A percentile compares a stretch with the other conserved stretches of the same genome.
Evolutionary conservation across 2,888 invertebrate genomes (phyloP).

Genomic region (Gryllus longicercus): DNA sequence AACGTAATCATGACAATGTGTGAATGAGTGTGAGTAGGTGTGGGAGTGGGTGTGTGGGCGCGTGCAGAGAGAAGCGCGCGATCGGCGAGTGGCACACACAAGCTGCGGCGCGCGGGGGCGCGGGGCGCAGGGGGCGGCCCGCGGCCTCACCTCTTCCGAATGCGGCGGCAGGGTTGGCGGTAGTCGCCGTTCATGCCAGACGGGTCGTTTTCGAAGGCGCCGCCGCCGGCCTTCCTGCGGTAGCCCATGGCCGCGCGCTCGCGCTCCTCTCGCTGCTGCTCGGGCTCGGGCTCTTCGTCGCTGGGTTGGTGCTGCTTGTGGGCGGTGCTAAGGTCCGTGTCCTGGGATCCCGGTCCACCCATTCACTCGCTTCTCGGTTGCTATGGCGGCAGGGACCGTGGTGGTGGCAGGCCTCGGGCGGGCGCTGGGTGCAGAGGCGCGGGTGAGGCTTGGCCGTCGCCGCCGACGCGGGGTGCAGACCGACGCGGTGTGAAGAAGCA

Average conservation of each 20-base stretch:
- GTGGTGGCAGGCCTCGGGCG: background rate
- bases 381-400: slow-evolving; percentile 17
- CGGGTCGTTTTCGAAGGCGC: slow-evolving; percentile 30
- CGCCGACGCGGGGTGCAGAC: background rate
- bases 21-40: background rate
- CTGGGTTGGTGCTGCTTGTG: slow-evolving; percentile 23
- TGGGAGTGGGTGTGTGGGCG: background rate
- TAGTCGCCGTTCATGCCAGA: slow-evolving; percentile 34
- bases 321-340: slow-evolving; percentile 34
- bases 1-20: background rate
- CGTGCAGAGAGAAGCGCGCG: slow-evolving; percentile 19
- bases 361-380: slow-evolving; percentile 30
- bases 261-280: slow-evolving; percentile 17
- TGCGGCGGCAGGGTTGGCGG: slow-evolving; percentile 32
- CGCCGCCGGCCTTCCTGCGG: slow-evolving; percentile 31
- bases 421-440: slow-evolving; percentile 19
- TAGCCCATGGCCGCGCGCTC: slow-evolving; percentile 27
- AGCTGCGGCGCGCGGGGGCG: background rate
- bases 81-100: background rate
- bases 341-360: slow-evolving; percentile 34
- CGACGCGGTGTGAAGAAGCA: background rate
- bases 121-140: background rate
- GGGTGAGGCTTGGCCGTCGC: background rate
- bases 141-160: slow-evolving; percentile 34
- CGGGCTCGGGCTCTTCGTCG: background rate